A percentile compares a stretch with the other conserved stretches of the same genome.
phyloP scores from a whole-genome alignment of 2,113 vertebrate genomes.

The Sardina pilchardus region DNA sequence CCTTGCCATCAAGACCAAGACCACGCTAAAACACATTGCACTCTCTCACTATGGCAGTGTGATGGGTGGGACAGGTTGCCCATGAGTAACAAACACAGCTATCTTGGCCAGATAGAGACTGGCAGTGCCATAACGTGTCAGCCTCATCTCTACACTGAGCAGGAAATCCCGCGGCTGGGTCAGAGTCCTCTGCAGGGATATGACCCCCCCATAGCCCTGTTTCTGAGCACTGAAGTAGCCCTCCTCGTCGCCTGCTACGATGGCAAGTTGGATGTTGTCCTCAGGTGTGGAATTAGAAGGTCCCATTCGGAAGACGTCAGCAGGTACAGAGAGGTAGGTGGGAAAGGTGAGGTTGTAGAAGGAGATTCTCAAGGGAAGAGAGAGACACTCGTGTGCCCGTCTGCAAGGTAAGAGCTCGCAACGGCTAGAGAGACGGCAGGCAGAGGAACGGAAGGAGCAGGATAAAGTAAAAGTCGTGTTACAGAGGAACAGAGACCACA shows the following conservation, averaged over 20 bases:
- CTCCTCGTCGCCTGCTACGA: conserved; percentile 86
- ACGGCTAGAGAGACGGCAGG: conserved; percentile 80
- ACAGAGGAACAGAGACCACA: conserved; percentile 57
- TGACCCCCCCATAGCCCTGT: conserved; percentile 79
- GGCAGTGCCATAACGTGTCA: conserved; percentile 78
- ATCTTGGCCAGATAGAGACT: conserved; percentile 89
- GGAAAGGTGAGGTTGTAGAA: conserved; percentile 97
- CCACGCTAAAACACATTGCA: background rate
- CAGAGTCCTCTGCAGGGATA: conserved; percentile 83
- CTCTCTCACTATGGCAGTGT: conserved; percentile 24
- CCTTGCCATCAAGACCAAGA: background rate
- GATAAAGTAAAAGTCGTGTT: conserved; percentile 49
- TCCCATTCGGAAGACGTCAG: conserved; percentile 97
- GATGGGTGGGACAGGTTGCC: conserved; percentile 77
- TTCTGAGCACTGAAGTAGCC: conserved; percentile 84
- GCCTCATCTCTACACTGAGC: conserved; percentile 86
- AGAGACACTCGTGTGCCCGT: conserved; percentile 90
- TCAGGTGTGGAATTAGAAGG: conserved; percentile 82
- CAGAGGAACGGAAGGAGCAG: conserved; percentile 59
- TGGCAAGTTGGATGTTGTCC: conserved; percentile 87
- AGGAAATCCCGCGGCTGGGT: conserved; percentile 84
- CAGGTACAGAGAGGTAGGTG: conserved; percentile 90
- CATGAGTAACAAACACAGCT: conserved; percentile 86
- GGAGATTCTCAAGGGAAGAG: conserved; percentile 95
- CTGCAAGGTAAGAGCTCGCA: conserved; percentile 98